These are phyloP conservation scores for Mesochorus sp. DNA, from an alignment of 2,888 invertebrate genomes.

Conservation along the genomic window DNA sequence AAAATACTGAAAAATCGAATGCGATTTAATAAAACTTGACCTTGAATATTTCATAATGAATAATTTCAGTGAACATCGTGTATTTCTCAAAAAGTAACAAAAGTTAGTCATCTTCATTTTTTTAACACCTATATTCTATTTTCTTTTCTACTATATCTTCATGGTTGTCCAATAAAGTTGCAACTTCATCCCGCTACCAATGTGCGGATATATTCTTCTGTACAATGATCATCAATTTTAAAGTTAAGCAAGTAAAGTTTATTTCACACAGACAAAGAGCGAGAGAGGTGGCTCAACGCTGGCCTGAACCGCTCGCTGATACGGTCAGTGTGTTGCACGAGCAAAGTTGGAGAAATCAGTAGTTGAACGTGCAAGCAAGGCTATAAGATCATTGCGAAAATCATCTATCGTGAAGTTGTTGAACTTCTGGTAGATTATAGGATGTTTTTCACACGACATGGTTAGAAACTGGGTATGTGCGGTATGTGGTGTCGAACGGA, in stretches of 20 bases:
- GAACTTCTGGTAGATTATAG: constrained; percentile 58
- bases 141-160: not conserved
- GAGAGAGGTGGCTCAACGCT: too few species aligned
- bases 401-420: constrained; percentile 75
- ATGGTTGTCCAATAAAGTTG: constrained; percentile 46
- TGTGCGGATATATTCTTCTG: constrained; percentile 66
- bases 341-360: not conserved
- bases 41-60: not conserved
- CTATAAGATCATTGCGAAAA: constrained; percentile 45
- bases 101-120: not conserved
- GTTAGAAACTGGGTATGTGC: constrained; percentile 23
- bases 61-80: not conserved
- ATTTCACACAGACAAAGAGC: constrained; percentile 61
- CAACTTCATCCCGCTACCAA: constrained; percentile 58
- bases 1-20: not conserved
- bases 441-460: constrained; percentile 42
- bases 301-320: constrained; percentile 1
- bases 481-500: constrained; percentile 9
- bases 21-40: not conserved
- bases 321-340: not conserved
- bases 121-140: not conserved
- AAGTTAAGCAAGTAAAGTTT: constrained; percentile 75
- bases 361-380: constrained; percentile 11
- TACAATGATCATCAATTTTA: constrained; percentile 75
- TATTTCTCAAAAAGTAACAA: not conserved